Evolutionary conservation across 1,140 invertebrate genomes (phyloP), one percentile per base, ranked within the genome.

Genomic region (Pogonomyrmex barbatus): DNA sequence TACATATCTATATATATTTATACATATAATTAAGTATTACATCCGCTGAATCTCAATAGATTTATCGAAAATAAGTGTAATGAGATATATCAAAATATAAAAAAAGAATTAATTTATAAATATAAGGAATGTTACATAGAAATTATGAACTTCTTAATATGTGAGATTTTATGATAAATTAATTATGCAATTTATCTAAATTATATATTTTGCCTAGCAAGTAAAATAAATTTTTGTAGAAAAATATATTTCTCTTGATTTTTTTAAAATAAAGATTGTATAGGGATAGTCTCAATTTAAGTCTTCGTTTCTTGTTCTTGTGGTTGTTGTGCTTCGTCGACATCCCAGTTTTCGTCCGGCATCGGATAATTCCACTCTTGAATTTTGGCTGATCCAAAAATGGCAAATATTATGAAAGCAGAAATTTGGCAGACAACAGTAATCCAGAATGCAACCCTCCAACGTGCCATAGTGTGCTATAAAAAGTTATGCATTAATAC

Each of bases 401-500:
- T 92, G 0, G 95, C 94, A 93, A 97, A 99, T 9, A 97, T 95
- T 0, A 97, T 8, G 71, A 97, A 97, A 89, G 98, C 97, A 2
- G 97, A 87, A 1, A 96, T 76, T 89, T 98, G 98, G 0, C 98
- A 93, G 0, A 92, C 96, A 58, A 98, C 96, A 0, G 97, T 97
- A 0, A 98, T 97, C 95, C 96, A 98, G 94, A 99, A 98, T 60
- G 98, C 97, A 5, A 97, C 95, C 33, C 97, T 96, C 98, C 98
- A 99, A 10, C 97, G 96, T 36, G 93, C 95, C 85, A 98, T 96
- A 0, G 97, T 97, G 95, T 97, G 96, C 98, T 98, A 92, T 39
- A 96, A 96, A 90, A 84, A 71, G 52, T 63, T 60, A 85, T 52
- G 24, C 0, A 4, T 45, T 47, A 50, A 52, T 68, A 45, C 2